Evolutionary conservation across 2,113 vertebrate genomes (phyloP).

Genomic region (Hylia prasina): DNA sequence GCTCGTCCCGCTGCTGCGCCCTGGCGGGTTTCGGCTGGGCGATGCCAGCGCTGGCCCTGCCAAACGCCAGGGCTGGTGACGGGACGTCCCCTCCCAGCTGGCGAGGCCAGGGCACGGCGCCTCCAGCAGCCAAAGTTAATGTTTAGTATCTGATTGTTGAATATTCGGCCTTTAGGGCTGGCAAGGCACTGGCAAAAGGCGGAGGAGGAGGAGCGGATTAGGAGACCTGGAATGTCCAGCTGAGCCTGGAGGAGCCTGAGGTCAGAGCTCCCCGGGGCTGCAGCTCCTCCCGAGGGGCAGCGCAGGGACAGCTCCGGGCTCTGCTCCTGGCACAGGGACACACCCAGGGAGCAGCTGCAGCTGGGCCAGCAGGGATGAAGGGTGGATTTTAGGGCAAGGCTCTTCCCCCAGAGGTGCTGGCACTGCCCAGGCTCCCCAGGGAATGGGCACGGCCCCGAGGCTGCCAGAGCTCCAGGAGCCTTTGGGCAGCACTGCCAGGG

Average conservation of each 20-base stretch:
- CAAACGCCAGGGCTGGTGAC: accelerated
- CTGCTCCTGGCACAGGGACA: not conserved
- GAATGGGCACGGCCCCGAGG: not conserved
- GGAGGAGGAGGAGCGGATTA: not conserved
- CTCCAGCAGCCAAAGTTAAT: accelerated
- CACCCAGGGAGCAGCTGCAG: too few species aligned
- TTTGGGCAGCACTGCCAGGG: not conserved
- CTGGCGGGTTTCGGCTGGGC: not conserved
- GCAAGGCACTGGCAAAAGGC: not conserved
- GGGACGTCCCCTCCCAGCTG: not conserved
- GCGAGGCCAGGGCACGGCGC: accelerated
- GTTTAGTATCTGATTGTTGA: not conserved
- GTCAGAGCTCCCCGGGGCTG: not conserved
- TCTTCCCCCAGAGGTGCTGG: too few species aligned
- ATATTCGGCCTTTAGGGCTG: accelerated
- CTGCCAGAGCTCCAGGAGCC: not conserved
- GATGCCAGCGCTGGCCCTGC: accelerated
- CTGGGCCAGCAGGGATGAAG: too few species aligned
- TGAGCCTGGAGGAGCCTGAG: not conserved
- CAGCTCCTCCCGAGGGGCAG: not conserved
- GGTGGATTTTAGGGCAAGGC: too few species aligned
- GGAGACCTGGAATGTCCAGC: not conserved
- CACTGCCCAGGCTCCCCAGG: not conserved
- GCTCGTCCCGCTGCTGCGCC: not conserved
- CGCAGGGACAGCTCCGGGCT: not conserved